Base-by-base conservation (phyloP, 2,113 vertebrate genomes). In the Girardinichthys multiradiatus region DNA sequence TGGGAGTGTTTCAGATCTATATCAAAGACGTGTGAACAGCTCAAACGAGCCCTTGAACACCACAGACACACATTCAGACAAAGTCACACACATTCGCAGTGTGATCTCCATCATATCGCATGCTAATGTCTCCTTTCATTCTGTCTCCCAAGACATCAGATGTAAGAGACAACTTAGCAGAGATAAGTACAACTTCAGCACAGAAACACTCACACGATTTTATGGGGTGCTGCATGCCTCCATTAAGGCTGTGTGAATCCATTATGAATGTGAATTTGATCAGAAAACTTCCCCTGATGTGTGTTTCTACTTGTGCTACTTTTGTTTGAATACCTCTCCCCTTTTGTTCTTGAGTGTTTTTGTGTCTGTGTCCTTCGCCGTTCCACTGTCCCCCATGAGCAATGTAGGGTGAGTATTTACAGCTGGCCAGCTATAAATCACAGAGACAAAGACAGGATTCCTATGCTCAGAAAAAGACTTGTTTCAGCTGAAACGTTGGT, bases 401-500 rank as follows among this genome's bases (percentile, higher is more conserved):
- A 28, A 78, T 84, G 84, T 70, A 11, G 65, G 29, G 37, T 31
- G 67, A 33, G 79, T 1, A 11, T 67, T 69, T 59, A 45, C 72
- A 74, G 67, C 70, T 29, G 29, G 61, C 61, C 72, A 54, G 60
- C 89, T 68, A 90, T 90, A 90, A 90, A 90, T 90, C 89, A 89
- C 72, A 51, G 64, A 57, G 71, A 86, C 84, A 86, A 88, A 86
- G 60, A 13, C 28, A 9, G 60, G 68, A 73, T 68, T 64, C 35
- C 33, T 78, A 69, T 14, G 28, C 64, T 62, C 33, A 30, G 77
- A 63, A 83, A 88, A 76, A 54, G 70, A 68, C 80, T 74, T 79
- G 77, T 77, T 86, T 77, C 81, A 62, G 77, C 80, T 86, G 84
- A 86, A 88, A 88, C 77, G 84, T 80, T 5, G 62, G 45, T 1